A percentile compares a stretch with the other conserved stretches of the same genome.
These are phyloP conservation scores for Phacellophora camtschatica DNA, from an alignment of 30 jellyfish, hydroid and myxozoan genomes.

Conservation along the genomic window DNA sequence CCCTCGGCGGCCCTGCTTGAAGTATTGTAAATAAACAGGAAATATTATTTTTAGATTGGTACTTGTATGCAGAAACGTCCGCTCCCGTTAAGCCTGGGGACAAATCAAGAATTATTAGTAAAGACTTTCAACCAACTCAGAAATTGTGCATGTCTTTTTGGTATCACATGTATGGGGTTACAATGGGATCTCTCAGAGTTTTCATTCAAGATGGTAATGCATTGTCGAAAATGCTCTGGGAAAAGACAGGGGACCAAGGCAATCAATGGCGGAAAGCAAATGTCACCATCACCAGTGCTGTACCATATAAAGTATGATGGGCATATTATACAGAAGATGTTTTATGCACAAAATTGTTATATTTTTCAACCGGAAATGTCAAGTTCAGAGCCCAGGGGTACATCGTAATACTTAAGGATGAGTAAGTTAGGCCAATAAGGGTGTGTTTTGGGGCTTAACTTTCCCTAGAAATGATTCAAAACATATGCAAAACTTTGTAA, in stretches of 20 bases:
- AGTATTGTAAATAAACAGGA: no score
- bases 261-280: slow-evolving; percentile 60
- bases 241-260: slow-evolving; percentile 79
- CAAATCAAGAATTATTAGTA: slow-evolving; percentile 75
- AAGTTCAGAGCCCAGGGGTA: no score
- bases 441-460: no score
- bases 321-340: no score
- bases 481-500: no score
- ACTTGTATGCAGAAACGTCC: slow-evolving; percentile 81
- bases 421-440: no score
- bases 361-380: no score
- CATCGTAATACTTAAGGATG: no score
- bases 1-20: no score
- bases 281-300: slow-evolving; percentile 25
- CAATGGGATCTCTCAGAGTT: slow-evolving; percentile 70
- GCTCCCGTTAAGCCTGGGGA: slow-evolving; percentile 90
- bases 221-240: slow-evolving; percentile 29
- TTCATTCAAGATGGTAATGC: slow-evolving; percentile 6
- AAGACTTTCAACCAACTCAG: slow-evolving; percentile 22
- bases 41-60: slow-evolving; percentile 52
- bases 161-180: slow-evolving; percentile 84
- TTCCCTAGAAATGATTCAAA: no score
- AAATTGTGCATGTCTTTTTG: slow-evolving; percentile 74
- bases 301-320: slow-evolving; percentile 40
- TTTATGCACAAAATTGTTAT: no score